These are phyloP conservation scores for Gorsachius goisagi DNA, from an alignment of 2,113 vertebrate genomes.

Conservation along the genomic window DNA sequence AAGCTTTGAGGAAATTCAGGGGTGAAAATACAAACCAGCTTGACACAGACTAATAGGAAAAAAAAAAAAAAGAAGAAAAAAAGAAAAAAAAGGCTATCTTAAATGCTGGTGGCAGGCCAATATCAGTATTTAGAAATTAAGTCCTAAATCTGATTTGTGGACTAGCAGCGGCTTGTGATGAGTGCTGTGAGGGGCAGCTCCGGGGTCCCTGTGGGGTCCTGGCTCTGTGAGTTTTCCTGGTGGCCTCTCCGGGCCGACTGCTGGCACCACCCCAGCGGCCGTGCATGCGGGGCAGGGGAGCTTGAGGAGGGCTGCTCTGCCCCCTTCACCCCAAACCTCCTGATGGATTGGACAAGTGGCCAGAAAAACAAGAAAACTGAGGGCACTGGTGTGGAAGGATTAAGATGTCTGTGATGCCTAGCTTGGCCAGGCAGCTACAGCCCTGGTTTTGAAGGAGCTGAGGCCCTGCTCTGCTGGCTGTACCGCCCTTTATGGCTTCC, in stretches of 20 bases:
- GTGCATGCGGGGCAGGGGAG: too few species aligned
- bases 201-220: rapidly evolving
- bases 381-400: background rate
- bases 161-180: background rate
- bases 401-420: background rate
- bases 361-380: background rate
- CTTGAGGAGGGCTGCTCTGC: background rate
- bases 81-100: background rate
- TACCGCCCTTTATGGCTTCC: background rate
- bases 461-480: background rate
- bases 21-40: background rate
- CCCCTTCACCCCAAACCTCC: rapidly evolving
- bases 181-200: background rate
- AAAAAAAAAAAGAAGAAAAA: background rate
- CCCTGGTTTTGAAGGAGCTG: rapidly evolving
- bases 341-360: rapidly evolving
- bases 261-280: rapidly evolving
- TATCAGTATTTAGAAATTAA: background rate
- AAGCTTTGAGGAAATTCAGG: constrained; percentile 29
- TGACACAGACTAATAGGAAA: background rate
- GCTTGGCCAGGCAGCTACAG: background rate
- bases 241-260: rapidly evolving
- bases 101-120: background rate
- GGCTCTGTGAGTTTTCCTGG: background rate
- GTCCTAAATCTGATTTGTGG: background rate